Percentiles rank a stretch among this genome's conserved stretches.
Evolutionary conservation across 2,888 invertebrate species (phyloP).

Genomic region (Frankliniella fusca): DNA sequence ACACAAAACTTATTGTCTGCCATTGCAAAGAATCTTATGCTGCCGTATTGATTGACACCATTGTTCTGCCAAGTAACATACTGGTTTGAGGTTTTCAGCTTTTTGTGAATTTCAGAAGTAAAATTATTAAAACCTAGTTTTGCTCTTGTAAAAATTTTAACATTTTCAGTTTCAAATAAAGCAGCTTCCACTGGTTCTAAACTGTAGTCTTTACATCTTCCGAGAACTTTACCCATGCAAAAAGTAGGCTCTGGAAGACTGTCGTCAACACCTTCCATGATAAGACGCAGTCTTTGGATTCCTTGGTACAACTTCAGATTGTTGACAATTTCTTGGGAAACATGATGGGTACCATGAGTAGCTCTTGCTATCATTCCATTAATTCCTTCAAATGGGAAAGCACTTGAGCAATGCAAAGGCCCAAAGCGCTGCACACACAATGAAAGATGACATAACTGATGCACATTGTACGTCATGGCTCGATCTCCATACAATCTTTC

Average conservation of each 20-base stretch:
- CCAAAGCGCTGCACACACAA: neutral
- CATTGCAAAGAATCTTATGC: too few species aligned
- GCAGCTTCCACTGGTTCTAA: too few species aligned
- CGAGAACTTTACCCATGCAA: too few species aligned
- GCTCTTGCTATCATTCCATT: neutral
- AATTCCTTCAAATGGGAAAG: neutral
- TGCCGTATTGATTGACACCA: too few species aligned
- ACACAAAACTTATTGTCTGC: too few species aligned
- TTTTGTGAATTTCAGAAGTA: neutral
- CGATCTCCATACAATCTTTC: neutral
- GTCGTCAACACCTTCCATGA: neutral
- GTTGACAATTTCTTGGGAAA: neutral
- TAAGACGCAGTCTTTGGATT: neutral
- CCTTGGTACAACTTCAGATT: neutral
- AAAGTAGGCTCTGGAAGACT: neutral
- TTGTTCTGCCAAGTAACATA: too few species aligned
- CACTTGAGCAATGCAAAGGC: neutral
- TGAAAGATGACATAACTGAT: neutral
- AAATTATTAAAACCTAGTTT: neutral
- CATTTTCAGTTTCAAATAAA: neutral
- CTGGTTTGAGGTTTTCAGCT: neutral
- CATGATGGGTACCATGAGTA: neutral
- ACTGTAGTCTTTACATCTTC: neutral
- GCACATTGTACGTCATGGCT: neutral
- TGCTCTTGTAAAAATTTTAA: too few species aligned